A percentile compares a stretch with the other conserved stretches of the same genome.
phyloP scores from a whole-genome alignment of 2,888 invertebrate genomes.

The Drosophila subquinaria region DNA sequence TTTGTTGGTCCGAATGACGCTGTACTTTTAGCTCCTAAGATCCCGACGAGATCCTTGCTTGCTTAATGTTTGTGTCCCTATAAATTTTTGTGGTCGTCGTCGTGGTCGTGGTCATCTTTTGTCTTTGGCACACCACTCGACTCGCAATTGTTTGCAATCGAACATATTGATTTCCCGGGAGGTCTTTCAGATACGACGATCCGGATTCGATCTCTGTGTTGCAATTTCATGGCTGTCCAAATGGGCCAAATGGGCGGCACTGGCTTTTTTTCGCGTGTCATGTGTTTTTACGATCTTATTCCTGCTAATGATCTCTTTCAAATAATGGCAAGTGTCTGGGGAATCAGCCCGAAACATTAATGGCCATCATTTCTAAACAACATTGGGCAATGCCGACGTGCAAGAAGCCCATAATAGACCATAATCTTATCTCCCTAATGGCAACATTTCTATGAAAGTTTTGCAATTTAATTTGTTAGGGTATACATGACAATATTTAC shows the following conservation, averaged over 20 bases:
- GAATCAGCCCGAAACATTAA: slow-evolving; percentile 27
- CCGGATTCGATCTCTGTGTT: slow-evolving; percentile 24
- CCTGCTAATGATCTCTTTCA: slow-evolving; percentile 75
- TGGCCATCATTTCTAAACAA: slow-evolving; percentile 38
- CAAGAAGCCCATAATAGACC: background rate
- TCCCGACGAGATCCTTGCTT: slow-evolving; percentile 37
- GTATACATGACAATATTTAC: slow-evolving; percentile 3
- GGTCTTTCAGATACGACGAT: slow-evolving; percentile 49
- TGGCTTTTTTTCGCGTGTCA: slow-evolving; percentile 75
- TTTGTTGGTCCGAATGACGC: slow-evolving; percentile 65
- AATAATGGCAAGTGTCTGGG: slow-evolving; percentile 30
- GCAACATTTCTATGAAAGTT: slow-evolving; percentile 41
- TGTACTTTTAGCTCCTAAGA: slow-evolving; percentile 56
- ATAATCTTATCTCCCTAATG: slow-evolving; percentile 12
- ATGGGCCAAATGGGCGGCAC: slow-evolving; percentile 55
- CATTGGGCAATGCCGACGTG: slow-evolving; percentile 58
- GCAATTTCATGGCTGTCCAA: slow-evolving; percentile 75
- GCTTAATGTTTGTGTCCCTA: slow-evolving; percentile 70
- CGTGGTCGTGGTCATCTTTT: slow-evolving; percentile 51
- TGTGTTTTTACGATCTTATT: slow-evolving; percentile 77
- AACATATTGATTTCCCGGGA: slow-evolving; percentile 72
- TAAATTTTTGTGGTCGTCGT: slow-evolving; percentile 37
- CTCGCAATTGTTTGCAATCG: slow-evolving; percentile 75
- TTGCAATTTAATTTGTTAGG: slow-evolving; percentile 44
- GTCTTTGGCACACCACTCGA: slow-evolving; percentile 59